These are phyloP conservation scores for Valencia hispanica DNA, from an alignment of 2,797 vertebrate genomes.

Conservation along the genomic window DNA sequence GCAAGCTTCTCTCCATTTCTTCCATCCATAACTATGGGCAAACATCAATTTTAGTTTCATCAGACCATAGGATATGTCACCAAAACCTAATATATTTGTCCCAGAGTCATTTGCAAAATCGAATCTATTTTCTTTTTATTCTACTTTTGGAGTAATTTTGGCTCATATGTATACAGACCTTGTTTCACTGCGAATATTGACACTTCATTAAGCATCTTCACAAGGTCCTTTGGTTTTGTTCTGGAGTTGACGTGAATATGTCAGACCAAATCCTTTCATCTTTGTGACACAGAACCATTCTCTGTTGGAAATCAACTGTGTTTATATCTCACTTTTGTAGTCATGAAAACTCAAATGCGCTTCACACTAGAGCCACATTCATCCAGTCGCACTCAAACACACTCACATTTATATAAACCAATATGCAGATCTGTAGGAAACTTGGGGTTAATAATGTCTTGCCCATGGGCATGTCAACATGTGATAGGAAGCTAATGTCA, in stretches of 20 bases:
- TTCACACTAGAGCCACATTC: not conserved
- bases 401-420: not conserved
- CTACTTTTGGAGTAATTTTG: not conserved
- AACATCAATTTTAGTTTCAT: too few relatives aligned
- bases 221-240: not conserved
- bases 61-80: too few relatives aligned
- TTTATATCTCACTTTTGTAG: not conserved
- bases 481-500: not conserved
- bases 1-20: too few relatives aligned
- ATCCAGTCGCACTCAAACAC: not conserved
- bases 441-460: not conserved
- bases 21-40: too few relatives aligned
- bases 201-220: not conserved
- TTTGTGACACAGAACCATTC: not conserved
- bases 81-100: too few relatives aligned
- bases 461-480: not conserved
- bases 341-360: not conserved
- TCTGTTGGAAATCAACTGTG: not conserved
- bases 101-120: not conserved
- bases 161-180: not conserved
- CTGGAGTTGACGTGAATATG: not conserved
- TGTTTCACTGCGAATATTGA: not conserved
- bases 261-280: not conserved
- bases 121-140: not conserved
- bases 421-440: not conserved